phyloP scores from a whole-genome alignment of 2,113 vertebrate species.

The Cyanoderma ruficeps region DNA sequence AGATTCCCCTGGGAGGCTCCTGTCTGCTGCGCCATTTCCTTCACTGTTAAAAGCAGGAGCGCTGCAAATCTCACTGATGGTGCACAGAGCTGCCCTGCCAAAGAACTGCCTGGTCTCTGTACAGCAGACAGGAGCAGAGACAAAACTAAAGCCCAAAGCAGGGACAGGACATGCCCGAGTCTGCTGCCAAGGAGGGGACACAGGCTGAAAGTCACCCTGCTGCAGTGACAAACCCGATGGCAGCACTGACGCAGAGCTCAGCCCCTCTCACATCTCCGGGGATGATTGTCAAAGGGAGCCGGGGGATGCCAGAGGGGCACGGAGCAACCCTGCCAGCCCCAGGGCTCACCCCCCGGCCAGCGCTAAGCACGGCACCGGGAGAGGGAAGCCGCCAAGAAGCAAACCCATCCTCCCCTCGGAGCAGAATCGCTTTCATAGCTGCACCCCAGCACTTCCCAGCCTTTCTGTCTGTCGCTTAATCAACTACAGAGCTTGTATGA shows the following conservation, averaged over 20 bases:
- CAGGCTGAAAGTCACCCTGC: background rate
- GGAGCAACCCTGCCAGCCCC: background rate
- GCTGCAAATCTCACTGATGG: background rate
- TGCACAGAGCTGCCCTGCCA: background rate
- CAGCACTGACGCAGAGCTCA: background rate
- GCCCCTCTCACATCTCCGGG: background rate
- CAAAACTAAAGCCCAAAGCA: background rate
- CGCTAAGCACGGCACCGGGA: fast-evolving
- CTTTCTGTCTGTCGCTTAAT: slow-evolving; percentile 30
- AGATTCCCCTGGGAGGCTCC: background rate
- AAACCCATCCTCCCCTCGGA: background rate
- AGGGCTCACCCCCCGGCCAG: fast-evolving
- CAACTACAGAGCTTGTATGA: background rate
- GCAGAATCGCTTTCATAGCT: background rate
- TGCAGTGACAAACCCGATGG: background rate
- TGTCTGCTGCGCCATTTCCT: background rate
- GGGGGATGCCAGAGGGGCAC: background rate
- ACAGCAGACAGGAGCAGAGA: background rate
- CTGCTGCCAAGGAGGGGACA: background rate
- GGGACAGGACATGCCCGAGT: background rate
- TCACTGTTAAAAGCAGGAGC: background rate
- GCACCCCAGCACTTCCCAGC: background rate
- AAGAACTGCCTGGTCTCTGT: background rate
- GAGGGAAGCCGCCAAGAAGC: background rate
- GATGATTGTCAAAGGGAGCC: background rate